phyloP scores from a whole-genome alignment of 2,888 invertebrate species.

The Alloscopus bannaensis region DNA sequence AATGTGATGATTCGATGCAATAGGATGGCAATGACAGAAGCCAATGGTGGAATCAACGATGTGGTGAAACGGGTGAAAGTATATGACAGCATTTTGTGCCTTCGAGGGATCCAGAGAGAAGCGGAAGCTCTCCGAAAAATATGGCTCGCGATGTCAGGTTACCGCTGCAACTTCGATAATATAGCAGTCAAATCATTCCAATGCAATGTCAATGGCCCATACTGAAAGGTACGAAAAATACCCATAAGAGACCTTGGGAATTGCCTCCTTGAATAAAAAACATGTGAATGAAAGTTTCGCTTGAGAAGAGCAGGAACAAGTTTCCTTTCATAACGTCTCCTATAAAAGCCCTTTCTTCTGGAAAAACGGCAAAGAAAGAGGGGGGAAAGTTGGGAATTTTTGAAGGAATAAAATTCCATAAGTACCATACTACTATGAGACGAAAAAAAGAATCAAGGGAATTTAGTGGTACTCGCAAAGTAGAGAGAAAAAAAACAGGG shows the following conservation, averaged over 20 bases:
- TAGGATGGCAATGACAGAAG: slow-evolving; percentile 36
- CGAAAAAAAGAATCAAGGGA: slow-evolving; percentile 7
- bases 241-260: slow-evolving; percentile 48
- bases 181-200: slow-evolving; percentile 32
- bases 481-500: too few species aligned
- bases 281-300: neutral
- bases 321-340: slow-evolving; percentile 9
- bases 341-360: neutral
- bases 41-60: slow-evolving; percentile 22
- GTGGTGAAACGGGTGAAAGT: slow-evolving; percentile 42
- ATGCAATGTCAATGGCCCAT: slow-evolving; percentile 56
- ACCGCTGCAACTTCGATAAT: slow-evolving; percentile 21
- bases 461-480: slow-evolving; percentile 10
- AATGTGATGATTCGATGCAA: slow-evolving; percentile 18
- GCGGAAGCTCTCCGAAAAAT: neutral
- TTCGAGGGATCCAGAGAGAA: slow-evolving; percentile 20
- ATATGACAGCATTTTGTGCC: slow-evolving; percentile 56
- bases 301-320: neutral
- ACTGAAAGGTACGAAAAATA: slow-evolving; percentile 28
- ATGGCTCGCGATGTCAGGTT: neutral
- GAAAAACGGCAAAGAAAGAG: neutral
- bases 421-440: neutral
- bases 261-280: slow-evolving; percentile 29
- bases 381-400: slow-evolving; percentile 14
- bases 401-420: neutral